Evolutionary conservation across 92 coral and sea anemone species (phyloP).

Genomic region (Heliopora coerulea): DNA sequence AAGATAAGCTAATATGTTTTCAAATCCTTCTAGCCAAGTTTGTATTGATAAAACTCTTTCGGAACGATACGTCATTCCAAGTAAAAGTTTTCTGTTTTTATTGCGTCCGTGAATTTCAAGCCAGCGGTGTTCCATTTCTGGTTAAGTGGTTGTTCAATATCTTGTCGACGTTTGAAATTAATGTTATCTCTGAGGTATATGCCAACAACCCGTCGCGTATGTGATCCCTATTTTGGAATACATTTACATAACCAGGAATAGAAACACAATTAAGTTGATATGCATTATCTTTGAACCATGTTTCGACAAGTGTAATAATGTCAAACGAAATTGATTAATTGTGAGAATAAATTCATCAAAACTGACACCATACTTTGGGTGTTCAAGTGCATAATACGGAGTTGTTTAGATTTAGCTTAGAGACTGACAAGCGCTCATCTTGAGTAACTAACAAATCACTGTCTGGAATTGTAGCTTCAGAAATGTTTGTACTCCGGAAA

Average conservation of each 20-base stretch:
- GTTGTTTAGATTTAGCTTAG: too few species aligned
- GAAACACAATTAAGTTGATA: conserved; percentile 23
- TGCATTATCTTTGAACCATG: conserved; percentile 36
- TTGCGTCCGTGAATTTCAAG: conserved; percentile 36
- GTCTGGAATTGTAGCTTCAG: too few species aligned
- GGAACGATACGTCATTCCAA: conserved; percentile 33
- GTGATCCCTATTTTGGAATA: conserved; percentile 27
- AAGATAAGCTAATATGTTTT: neutral
- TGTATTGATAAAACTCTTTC: neutral
- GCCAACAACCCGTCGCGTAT: conserved; percentile 36
- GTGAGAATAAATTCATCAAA: conserved; percentile 28
- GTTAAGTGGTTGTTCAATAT: conserved; percentile 39
- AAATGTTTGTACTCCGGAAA: too few species aligned
- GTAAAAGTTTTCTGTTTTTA: conserved; percentile 25
- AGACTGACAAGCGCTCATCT: too few species aligned
- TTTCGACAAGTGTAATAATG: conserved; percentile 33
- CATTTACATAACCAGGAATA: conserved; percentile 39
- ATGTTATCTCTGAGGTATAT: conserved; percentile 32
- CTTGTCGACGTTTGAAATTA: conserved; percentile 31
- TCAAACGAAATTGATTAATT: conserved; percentile 23
- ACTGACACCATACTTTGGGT: conserved; percentile 38
- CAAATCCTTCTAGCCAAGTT: conserved; percentile 11
- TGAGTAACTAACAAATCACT: too few species aligned
- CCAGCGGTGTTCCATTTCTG: conserved; percentile 34
- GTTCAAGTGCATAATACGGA: conserved; percentile 39